phyloP scores from a whole-genome alignment of 2,888 invertebrate species.

The Drosophila birchii region DNA sequence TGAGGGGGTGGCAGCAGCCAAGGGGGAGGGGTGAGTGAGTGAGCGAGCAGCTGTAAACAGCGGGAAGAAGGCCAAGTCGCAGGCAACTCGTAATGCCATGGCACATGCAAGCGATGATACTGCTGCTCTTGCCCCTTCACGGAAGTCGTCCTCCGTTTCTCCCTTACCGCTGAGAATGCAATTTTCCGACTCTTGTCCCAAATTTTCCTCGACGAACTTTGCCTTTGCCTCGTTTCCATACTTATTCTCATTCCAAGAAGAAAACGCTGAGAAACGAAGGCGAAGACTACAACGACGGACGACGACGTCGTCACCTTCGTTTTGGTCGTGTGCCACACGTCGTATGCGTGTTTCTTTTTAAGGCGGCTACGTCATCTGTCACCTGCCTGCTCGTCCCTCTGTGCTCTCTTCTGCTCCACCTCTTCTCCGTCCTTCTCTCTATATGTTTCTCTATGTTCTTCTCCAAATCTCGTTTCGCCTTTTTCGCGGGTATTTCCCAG shows the following conservation, averaged over 20 bases:
- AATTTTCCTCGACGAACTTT: slow-evolving; percentile 54
- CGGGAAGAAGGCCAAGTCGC: slow-evolving; percentile 29
- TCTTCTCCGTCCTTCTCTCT: neutral
- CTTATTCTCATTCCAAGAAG: slow-evolving; percentile 9
- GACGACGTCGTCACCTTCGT: slow-evolving; percentile 50
- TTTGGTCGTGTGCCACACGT: slow-evolving; percentile 71
- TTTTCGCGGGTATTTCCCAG: slow-evolving; percentile 77
- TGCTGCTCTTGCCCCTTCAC: slow-evolving; percentile 7
- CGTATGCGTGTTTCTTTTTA: slow-evolving; percentile 74
- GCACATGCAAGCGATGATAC: slow-evolving; percentile 39
- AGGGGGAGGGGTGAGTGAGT: slow-evolving; percentile 37
- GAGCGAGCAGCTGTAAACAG: slow-evolving; percentile 73
- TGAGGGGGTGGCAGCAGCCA: slow-evolving; percentile 24
- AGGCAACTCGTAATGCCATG: slow-evolving; percentile 25
- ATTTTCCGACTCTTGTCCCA: slow-evolving; percentile 55
- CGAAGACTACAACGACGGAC: slow-evolving; percentile 5
- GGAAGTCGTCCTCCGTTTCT: slow-evolving; percentile 2
- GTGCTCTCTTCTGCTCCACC: slow-evolving; percentile 5
- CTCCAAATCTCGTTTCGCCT: slow-evolving; percentile 58
- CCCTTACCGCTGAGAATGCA: slow-evolving; percentile 48
- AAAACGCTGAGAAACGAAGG: slow-evolving; percentile 18
- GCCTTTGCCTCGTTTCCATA: slow-evolving; percentile 30
- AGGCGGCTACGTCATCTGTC: slow-evolving; percentile 72
- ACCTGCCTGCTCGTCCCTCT: slow-evolving; percentile 51
- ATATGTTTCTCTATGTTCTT: slow-evolving; percentile 26